These are phyloP conservation scores for Heliconius congener DNA, from an alignment of 1,140 invertebrate species.

Conservation along the genomic window DNA sequence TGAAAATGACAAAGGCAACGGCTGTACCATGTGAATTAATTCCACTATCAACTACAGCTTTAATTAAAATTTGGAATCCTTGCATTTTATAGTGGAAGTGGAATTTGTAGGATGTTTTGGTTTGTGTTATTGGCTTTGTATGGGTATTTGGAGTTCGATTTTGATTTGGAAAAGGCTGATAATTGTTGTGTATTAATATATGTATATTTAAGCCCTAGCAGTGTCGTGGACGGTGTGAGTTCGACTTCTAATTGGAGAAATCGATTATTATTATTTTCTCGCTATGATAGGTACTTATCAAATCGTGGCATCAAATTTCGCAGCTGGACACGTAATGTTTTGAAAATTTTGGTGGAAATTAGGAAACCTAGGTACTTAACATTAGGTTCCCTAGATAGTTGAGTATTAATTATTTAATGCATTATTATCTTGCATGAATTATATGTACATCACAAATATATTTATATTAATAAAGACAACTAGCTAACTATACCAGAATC, in stretches of 20 bases:
- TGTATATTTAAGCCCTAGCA: too few relatives aligned
- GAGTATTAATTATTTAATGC: too few relatives aligned
- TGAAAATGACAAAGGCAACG: constrained; percentile 1
- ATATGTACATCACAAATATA: too few relatives aligned
- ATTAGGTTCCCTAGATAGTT: too few relatives aligned
- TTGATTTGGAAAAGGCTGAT: neutral
- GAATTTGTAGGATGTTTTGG: neutral
- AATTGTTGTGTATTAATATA: neutral
- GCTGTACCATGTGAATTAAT: constrained; percentile 2
- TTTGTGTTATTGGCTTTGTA: neutral
- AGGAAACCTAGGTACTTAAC: neutral
- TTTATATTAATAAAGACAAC: too few relatives aligned
- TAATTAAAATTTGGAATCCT: constrained; percentile 11
- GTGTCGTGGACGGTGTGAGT: neutral
- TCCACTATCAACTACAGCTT: constrained; percentile 10
- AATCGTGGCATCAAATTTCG: neutral
- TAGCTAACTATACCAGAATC: too few relatives aligned
- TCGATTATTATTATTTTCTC: neutral
- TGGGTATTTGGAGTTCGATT: neutral
- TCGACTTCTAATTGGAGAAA: neutral
- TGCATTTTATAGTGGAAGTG: constrained; percentile 2
- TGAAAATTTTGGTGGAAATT: neutral
- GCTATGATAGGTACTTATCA: neutral
- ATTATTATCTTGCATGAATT: too few relatives aligned
- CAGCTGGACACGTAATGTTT: neutral